A percentile compares a stretch with the other conserved stretches of the same genome.
phyloP scores from a whole-genome alignment of 2,113 vertebrate genomes.

The Lepidothrix coronata region DNA sequence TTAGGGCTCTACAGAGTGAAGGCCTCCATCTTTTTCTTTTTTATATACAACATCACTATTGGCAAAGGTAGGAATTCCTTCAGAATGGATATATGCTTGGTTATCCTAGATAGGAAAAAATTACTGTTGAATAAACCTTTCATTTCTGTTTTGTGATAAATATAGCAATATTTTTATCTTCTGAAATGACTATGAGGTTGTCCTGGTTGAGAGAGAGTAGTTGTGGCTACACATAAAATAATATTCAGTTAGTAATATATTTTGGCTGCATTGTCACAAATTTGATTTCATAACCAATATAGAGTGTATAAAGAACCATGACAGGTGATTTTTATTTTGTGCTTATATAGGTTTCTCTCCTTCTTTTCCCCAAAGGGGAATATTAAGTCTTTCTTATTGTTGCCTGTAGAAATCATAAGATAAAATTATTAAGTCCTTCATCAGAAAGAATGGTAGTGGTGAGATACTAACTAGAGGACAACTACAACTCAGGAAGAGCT shows the following conservation, averaged over 20 bases:
- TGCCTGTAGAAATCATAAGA: background rate
- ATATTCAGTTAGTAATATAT: background rate
- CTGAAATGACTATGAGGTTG: background rate
- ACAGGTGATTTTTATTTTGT: background rate
- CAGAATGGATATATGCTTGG: background rate
- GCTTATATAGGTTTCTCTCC: background rate
- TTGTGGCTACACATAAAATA: background rate
- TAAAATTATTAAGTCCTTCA: background rate
- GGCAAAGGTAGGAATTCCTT: background rate
- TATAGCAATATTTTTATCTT: background rate
- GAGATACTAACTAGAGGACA: background rate
- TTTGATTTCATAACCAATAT: background rate
- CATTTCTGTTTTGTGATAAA: background rate
- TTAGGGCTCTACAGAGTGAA: background rate
- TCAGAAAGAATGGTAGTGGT: background rate
- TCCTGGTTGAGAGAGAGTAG: background rate
- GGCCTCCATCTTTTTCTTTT: background rate
- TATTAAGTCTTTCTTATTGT: background rate
- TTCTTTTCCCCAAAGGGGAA: background rate
- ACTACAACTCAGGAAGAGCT: background rate
- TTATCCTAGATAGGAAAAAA: background rate
- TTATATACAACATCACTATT: background rate
- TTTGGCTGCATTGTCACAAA: background rate
- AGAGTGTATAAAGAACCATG: background rate
- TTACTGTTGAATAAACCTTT: background rate